Conservation (phyloP, 2,888 invertebrate genomes). For the Cerastis rubricosa region DNA sequence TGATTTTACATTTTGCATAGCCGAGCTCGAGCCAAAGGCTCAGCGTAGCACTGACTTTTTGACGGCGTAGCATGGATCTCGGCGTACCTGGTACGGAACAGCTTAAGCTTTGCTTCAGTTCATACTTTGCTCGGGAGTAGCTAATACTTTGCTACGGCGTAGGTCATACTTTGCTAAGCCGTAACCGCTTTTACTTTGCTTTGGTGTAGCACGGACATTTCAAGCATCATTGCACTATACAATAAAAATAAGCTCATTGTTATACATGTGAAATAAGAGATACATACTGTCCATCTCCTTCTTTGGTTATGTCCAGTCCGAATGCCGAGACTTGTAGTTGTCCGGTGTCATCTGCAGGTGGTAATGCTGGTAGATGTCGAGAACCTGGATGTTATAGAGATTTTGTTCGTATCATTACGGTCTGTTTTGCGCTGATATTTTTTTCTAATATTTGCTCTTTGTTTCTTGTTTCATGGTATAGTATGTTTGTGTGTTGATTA, state of each 20-base stretch:
- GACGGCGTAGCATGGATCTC: no score
- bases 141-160: no score
- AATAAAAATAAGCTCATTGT: not conserved
- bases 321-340: constrained; percentile 93
- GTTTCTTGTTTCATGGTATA: not conserved
- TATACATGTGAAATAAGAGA: not conserved
- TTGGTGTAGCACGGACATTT: not conserved
- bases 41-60: no score
- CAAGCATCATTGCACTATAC: not conserved
- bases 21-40: no score
- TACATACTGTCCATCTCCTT: constrained; percentile 94
- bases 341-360: constrained; percentile 94
- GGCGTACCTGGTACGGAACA: no score
- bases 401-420: constrained; percentile 5
- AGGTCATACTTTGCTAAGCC: no score
- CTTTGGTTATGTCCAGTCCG: constrained; percentile 95
- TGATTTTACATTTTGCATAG: no score
- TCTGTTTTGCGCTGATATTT: not conserved
- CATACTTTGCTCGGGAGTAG: no score
- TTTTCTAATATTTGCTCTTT: not conserved
- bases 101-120: no score
- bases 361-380: constrained; percentile 93
- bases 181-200: no score
- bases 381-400: constrained; percentile 79
- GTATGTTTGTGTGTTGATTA: not conserved